These are phyloP conservation scores for Lasioglossum calceatum DNA, from an alignment of 2,888 invertebrate species.

Conservation along the genomic window DNA sequence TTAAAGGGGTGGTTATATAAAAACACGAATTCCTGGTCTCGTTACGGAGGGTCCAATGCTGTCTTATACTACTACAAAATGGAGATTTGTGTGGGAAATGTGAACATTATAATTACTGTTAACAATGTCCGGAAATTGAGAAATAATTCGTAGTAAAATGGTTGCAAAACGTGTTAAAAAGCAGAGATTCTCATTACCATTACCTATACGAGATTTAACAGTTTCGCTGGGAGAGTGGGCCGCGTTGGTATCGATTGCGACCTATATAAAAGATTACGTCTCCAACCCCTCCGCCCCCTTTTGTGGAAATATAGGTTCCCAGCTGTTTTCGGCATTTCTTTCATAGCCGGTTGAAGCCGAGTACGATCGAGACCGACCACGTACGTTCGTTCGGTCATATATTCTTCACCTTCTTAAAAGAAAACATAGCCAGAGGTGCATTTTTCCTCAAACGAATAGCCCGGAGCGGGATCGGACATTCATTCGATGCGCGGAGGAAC, in stretches of 20 bases:
- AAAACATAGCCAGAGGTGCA: neutral
- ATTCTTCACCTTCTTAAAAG: neutral
- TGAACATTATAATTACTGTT: neutral
- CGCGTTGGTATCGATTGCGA: slow-evolving; percentile 57
- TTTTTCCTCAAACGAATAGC: neutral
- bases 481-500: neutral
- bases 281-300: slow-evolving; percentile 17
- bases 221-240: slow-evolving; percentile 41
- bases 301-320: slow-evolving; percentile 43
- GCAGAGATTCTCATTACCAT: slow-evolving; percentile 27
- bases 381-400: slow-evolving; percentile 20
- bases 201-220: slow-evolving; percentile 47
- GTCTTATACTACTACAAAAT: too few relatives aligned
- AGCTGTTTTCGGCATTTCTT: slow-evolving; percentile 28
- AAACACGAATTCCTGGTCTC: neutral
- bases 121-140: neutral
- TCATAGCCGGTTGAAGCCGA: slow-evolving; percentile 26
- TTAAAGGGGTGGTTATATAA: neutral
- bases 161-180: neutral
- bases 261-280: slow-evolving; percentile 59
- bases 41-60: neutral
- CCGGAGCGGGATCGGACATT: neutral
- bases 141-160: neutral
- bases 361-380: slow-evolving; percentile 1
- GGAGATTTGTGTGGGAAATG: neutral